Percentiles rank a stretch among this genome's conserved stretches.
Conservation (phyloP, 2,888 invertebrate species). For the Geophilus truncorum region DNA sequence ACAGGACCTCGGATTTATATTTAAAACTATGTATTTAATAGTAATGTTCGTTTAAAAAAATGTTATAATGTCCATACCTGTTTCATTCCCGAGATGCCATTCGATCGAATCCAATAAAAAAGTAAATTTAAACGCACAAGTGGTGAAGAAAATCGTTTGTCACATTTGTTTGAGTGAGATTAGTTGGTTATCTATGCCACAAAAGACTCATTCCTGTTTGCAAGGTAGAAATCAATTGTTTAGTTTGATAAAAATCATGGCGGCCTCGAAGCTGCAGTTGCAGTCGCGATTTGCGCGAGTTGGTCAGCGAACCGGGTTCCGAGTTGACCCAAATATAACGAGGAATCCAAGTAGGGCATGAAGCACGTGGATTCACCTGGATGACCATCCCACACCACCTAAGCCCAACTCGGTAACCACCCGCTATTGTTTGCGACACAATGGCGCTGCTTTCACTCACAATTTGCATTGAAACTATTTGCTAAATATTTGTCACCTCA, state of each 20-base stretch:
- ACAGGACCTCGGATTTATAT: not conserved
- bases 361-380: constrained; percentile 18
- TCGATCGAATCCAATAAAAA: not conserved
- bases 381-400: constrained; percentile 20
- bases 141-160: not conserved
- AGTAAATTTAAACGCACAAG: not conserved
- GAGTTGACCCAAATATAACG: constrained; percentile 8
- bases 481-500: not conserved
- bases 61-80: not conserved
- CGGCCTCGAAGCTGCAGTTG: not conserved
- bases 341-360: constrained; percentile 27
- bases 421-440: not conserved
- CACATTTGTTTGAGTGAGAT: not conserved
- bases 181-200: not conserved
- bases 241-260: constrained; percentile 7
- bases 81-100: not conserved
- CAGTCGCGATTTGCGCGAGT: constrained; percentile 8
- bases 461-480: not conserved
- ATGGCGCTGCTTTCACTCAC: not conserved
- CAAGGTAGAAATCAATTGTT: not conserved
- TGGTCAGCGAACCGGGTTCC: constrained; percentile 25
- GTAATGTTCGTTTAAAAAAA: not conserved
- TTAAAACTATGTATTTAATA: not conserved
- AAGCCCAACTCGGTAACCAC: not conserved
- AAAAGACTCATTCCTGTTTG: not conserved